Evolutionary conservation across 2,113 vertebrate genomes (phyloP), one percentile per base, ranked within the genome.

Genomic region (Pangasianodon hypophthalmus): DNA sequence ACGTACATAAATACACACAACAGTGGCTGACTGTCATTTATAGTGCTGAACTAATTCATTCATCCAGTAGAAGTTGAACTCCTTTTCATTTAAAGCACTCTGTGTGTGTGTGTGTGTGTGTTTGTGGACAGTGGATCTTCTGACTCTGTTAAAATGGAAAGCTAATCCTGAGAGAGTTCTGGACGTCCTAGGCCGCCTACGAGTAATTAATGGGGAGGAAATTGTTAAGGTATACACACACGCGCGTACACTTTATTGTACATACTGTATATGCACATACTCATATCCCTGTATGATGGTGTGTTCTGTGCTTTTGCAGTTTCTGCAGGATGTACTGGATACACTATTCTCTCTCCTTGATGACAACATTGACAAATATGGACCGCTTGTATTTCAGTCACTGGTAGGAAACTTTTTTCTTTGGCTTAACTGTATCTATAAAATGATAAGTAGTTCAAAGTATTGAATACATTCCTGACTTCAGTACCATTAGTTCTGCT

Each of bases 351-450:
- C 98, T 85, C 98, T 99, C 94, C 93, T 99, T 94, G 98, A 99
- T 93, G 98, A 99, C 94, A 99, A 99, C 94, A 99, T 98, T 0
- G 98, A 99, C 91, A 99, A 99, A 93, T 99, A 98, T 5, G 98
- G 98, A 44, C 97, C 98, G 0, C 92, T 99, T 93, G 98, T 99
- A 90, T 99, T 99, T 93, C 98, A 99, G 94, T 99, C 98, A 54
- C 91, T 99, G 97, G 98, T 99, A 93, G 96, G 96, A 87, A 26
- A 32, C 18, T 32, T 50, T 21, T 46, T 6, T 46, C 32, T 52
- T 54, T 14, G 1, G 1, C 44, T 80, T 5, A 26, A 50, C 29
- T 9, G 2, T 52, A 26, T 50, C 50, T 80, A 52, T 54, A n/a
- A 81, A 54, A 14, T 56, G 44, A 13, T 79, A 48, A 29, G 48